Evolutionary conservation across 2,113 vertebrate genomes (phyloP), one percentile per base, ranked within the genome.

Genomic region (Excalfactoria chinensis): DNA sequence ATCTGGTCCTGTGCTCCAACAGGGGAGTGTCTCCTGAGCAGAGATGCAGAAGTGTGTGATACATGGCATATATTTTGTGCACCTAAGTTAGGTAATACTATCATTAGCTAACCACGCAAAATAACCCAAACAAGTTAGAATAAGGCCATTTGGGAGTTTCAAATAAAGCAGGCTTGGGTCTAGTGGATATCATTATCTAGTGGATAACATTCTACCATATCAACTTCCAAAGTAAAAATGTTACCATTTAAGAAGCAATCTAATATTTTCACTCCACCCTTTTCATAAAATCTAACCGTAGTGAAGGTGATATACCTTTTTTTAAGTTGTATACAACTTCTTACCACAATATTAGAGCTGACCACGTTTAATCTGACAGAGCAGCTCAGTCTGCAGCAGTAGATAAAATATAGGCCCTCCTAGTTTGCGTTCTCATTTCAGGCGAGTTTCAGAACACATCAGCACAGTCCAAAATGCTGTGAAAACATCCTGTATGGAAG

Each of bases 1-100:
- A 2, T 17, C 53, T 23, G 40, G 37, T 25, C 9, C 0, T 2
- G 18, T 18, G 56, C 70, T 46, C 34, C 5, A n/a, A 20, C 59
- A 89, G 75, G 48, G 56, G 58, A 78, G 17, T 22, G 69, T 93
- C 37, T 64, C 1, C 44, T 1, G 4, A 71, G 48, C 4, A 86
- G 10, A 89, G 34, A 49, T 83, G 20, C 1, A 19, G 7, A 74
- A 60, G 4, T 3, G 8, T 37, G 34, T 18, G 37, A 70, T 25
- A 32, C 11, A 7, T 11, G 37, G n/a, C 0, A 0, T 19, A 2
- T 21, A 49, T 78, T 72, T 89, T 37, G 34, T 18, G 35, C 49
- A 7, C 40, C 56, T 35, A 32, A 56, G 7, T 32, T 64, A 71
- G 53, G 12, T 66, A 56, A 6, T 30, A 28, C 19, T 40, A 16